phyloP scores from a whole-genome alignment of 1,140 invertebrate species.

The Halesus radiatus region DNA sequence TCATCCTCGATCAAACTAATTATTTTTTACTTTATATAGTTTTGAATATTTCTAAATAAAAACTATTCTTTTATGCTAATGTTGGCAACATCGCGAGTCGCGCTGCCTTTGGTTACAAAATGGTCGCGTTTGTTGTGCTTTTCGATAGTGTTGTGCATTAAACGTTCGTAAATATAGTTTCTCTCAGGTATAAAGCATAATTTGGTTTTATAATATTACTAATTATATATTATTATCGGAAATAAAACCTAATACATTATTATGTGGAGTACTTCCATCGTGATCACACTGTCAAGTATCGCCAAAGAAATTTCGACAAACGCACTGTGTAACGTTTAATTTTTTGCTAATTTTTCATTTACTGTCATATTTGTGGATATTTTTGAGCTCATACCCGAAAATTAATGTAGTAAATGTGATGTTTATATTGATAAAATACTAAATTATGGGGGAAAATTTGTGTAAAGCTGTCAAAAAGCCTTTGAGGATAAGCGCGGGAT shows the following conservation, averaged over 20 bases:
- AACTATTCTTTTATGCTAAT: constrained; percentile 36
- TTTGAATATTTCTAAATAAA: constrained; percentile 36
- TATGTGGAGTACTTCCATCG: constrained; percentile 40
- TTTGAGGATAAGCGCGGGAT: constrained; percentile 47
- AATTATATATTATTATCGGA: not conserved
- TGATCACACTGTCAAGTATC: constrained; percentile 30
- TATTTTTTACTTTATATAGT: too few species aligned
- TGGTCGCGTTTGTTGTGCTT: constrained; percentile 72
- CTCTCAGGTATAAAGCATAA: constrained; percentile 53
- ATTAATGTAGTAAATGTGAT: not conserved
- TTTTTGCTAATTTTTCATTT: constrained; percentile 44
- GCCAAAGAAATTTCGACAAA: constrained; percentile 46
- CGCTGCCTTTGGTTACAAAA: constrained; percentile 66
- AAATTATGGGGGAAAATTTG: constrained; percentile 1
- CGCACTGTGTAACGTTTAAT: constrained; percentile 49
- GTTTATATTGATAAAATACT: not conserved
- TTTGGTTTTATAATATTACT: constrained; percentile 17
- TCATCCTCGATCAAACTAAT: too few species aligned
- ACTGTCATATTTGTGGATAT: constrained; percentile 20
- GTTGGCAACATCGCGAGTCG: constrained; percentile 52
- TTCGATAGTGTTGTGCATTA: constrained; percentile 45
- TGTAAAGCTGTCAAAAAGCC: constrained; percentile 18
- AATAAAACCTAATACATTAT: not conserved
- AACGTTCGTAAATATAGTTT: constrained; percentile 45
- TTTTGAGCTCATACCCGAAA: not conserved